Percentiles rank a stretch among this genome's conserved stretches.
These are phyloP conservation scores for Channallabes apus DNA, from an alignment of 2,797 vertebrate species.

Conservation along the genomic window DNA sequence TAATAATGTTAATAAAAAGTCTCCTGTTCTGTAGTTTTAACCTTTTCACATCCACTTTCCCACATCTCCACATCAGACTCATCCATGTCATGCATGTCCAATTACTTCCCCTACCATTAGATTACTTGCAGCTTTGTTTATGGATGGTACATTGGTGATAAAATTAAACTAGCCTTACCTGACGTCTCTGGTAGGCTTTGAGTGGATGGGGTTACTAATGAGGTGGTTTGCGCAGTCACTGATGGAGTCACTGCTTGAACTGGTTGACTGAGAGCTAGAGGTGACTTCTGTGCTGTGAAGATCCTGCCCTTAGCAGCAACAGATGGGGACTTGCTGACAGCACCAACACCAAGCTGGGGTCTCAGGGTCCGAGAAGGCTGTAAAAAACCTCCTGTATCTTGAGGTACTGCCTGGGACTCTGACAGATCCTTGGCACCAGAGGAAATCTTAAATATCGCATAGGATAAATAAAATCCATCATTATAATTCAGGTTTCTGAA, in stretches of 20 bases:
- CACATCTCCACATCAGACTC: conserved; percentile 2
- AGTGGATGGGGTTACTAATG: conserved; percentile 33
- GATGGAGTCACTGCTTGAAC: conserved; percentile 77
- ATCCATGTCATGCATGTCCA: background rate
- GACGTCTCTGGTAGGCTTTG: conserved; percentile 34
- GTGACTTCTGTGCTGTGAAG: conserved; percentile 80
- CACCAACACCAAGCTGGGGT: conserved; percentile 84
- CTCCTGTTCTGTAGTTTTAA: background rate
- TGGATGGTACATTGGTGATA: background rate
- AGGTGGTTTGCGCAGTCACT: conserved; percentile 66
- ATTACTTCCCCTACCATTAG: conserved; percentile 2
- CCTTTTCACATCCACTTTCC: background rate
- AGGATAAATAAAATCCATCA: background rate
- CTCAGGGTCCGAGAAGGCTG: conserved; percentile 84
- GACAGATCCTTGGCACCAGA: conserved; percentile 60
- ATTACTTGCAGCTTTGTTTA: conserved; percentile 11
- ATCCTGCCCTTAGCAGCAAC: conserved; percentile 80
- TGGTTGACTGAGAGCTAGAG: conserved; percentile 70
- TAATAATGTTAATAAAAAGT: background rate
- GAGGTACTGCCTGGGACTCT: conserved; percentile 69
- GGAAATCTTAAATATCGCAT: conserved; percentile 58
- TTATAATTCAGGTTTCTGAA: background rate
- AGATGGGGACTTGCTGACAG: conserved; percentile 76
- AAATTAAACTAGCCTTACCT: conserved; percentile 34
- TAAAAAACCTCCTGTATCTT: conserved; percentile 80